A percentile compares a stretch with the other conserved stretches of the same genome.
These are phyloP conservation scores for Toxostoma redivivum DNA, from an alignment of 2,113 vertebrate genomes.

Conservation along the genomic window DNA sequence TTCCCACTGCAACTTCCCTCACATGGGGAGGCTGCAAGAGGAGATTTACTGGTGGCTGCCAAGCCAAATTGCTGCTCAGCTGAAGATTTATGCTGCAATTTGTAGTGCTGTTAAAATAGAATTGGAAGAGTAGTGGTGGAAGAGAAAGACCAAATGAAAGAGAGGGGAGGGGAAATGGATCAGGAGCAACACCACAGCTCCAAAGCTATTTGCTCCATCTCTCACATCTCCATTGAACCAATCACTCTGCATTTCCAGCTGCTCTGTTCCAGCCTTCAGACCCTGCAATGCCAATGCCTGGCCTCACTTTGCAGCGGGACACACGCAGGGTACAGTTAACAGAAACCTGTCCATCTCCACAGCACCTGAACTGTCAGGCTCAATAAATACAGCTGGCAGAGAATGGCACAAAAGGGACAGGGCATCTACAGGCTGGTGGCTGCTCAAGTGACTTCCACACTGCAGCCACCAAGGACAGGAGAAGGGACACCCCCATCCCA, in stretches of 20 bases:
- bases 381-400: neutral
- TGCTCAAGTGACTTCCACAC: neutral
- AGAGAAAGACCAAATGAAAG: neutral
- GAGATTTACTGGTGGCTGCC: neutral
- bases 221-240: neutral
- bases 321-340: accelerated
- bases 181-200: neutral
- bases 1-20: neutral
- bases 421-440: neutral
- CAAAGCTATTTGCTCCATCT: conserved; percentile 8
- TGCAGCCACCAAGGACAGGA: neutral
- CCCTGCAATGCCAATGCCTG: neutral
- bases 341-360: neutral
- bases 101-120: conserved; percentile 18
- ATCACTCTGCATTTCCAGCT: neutral
- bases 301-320: neutral
- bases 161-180: neutral
- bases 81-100: conserved; percentile 28
- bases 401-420: neutral
- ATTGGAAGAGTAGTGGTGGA: neutral
- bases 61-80: neutral
- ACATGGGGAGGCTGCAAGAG: neutral
- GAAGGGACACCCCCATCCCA: neutral
- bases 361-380: neutral
- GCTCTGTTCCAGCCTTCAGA: neutral